Base-by-base conservation (phyloP, 2,888 invertebrate species). In the Chrysodeixis includens region DNA sequence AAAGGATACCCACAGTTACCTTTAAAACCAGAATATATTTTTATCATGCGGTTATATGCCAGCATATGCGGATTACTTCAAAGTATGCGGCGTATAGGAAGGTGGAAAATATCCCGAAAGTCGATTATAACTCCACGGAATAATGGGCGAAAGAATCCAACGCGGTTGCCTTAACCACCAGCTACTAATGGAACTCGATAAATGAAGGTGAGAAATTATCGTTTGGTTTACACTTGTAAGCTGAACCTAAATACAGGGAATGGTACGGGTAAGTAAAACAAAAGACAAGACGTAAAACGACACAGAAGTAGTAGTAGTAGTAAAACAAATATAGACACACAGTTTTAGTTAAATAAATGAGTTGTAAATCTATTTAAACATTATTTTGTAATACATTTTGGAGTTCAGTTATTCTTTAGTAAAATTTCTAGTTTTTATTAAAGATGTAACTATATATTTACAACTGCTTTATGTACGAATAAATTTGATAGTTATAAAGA, bases 41-140 rank as follows among this genome's bases (percentile, higher is more conserved):
- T 40, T 40, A 40, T 40, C 40, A n/a, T 40, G 40, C 40, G 40
- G 40, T 40, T 40, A 75, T 77, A 79, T 70, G 60, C 62, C 14
- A 64, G 61, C 58, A 44, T 66, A 68, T 26, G 53, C 26, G 59
- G 53, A 67, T 67, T 71, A 76, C 65, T 70, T 70, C 32, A 49
- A 62, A 77, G 70, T 70, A 66, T n/a, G 40, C 61, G 66, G 69
- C 53, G 62, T 76, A 81, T 74, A 71, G 76, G 61, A 79, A 73
- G 74, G 71, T 71, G 66, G 83, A 82, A 86, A 86, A 88, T 87
- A 89, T 85, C 83, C 80, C 68, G 79, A 88, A 92, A 92, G 89
- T 92, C 92, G 92, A 93, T 93, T 92, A 92, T 91, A 93, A 92
- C 92, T 92, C 90, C 76, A 74, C 84, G 83, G 85, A 86, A 88